Base-by-base conservation (phyloP, 2,888 invertebrate species). In the Melieria picta region DNA sequence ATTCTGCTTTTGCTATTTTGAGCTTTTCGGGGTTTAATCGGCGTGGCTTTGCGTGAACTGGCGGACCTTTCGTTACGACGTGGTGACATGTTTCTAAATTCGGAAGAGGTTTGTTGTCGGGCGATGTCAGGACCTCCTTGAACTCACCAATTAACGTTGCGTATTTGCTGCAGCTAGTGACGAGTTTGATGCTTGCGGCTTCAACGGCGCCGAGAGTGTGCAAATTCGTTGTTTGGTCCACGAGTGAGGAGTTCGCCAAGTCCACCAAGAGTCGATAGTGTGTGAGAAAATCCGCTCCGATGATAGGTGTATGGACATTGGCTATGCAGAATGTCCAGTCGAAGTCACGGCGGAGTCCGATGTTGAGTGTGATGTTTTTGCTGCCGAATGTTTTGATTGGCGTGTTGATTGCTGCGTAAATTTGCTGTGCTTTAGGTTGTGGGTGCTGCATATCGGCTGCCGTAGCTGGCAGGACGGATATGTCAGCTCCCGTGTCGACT, bases 261-360 rank as follows among this genome's bases (percentile, higher is more conserved):
- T 76, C 75, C 1, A 75, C 72, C 6, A 73, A 48, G 7, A 77
- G 55, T 4, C 71, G 61, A 16, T 68, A 72, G n/a, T 75, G 68
- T 11, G 58, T 52, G 5, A 77, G 47, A 60, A 78, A 79, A 57
- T 80, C 79, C 0, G 77, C 77, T 2, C 77, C 77, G 2, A 78
- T 16, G 16, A 16, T 16, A 16, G 16, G 16, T 16, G 16, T 16
- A 16, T 16, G 16, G 1, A 16, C 16, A 16, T 16, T 16, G 16
- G 16, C 16, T 16, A 16, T 16, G 16, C 16, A 16, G 16, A 16
- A 16, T 42, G 71, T 74, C 78, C 78, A 78, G 6, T 48, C 60
- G 55, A 77, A 79, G 7, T 71, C 62, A 6, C 76, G 73, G 4
- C 76, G 79, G 52, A 79, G 78, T 61, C 77, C 72, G 42, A 74